phyloP scores from a whole-genome alignment of 1,140 invertebrate genomes.

The Drosophila athabasca region DNA sequence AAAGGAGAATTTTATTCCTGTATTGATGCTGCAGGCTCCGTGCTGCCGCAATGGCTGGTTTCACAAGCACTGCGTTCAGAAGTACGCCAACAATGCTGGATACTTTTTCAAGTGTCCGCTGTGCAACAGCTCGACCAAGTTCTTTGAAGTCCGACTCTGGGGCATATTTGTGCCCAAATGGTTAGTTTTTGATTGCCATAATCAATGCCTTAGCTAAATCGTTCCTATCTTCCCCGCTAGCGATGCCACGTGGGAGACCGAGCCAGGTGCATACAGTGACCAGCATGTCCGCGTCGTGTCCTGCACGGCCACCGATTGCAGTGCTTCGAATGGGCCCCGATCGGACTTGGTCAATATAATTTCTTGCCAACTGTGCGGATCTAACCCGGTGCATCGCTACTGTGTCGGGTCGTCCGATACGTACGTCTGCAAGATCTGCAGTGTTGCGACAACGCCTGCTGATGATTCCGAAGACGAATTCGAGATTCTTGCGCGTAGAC shows the following conservation, averaged over 20 bases:
- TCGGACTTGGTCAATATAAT: slow-evolving; percentile 23
- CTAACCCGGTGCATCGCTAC: slow-evolving; percentile 40
- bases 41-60: slow-evolving; percentile 65
- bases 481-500: too few relatives aligned
- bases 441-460: neutral
- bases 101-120: slow-evolving; percentile 69
- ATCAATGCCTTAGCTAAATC: neutral
- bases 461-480: too few relatives aligned
- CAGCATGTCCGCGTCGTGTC: neutral
- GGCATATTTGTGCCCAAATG: slow-evolving; percentile 50
- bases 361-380: slow-evolving; percentile 29
- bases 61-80: slow-evolving; percentile 49
- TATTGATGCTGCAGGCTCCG: slow-evolving; percentile 20
- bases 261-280: slow-evolving; percentile 34
- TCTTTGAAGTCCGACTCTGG: slow-evolving; percentile 18
- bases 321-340: too few relatives aligned
- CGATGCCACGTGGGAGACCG: slow-evolving; percentile 53
- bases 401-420: neutral
- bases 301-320: slow-evolving; percentile 18
- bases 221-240: neutral
- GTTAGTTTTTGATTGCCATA: slow-evolving; percentile 21
- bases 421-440: slow-evolving; percentile 39
- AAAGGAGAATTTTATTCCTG: slow-evolving; percentile 5
- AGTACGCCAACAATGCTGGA: slow-evolving; percentile 52
- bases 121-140: slow-evolving; percentile 43